phyloP scores from a whole-genome alignment of 2,113 vertebrate genomes.

The Elanus axillaris region DNA sequence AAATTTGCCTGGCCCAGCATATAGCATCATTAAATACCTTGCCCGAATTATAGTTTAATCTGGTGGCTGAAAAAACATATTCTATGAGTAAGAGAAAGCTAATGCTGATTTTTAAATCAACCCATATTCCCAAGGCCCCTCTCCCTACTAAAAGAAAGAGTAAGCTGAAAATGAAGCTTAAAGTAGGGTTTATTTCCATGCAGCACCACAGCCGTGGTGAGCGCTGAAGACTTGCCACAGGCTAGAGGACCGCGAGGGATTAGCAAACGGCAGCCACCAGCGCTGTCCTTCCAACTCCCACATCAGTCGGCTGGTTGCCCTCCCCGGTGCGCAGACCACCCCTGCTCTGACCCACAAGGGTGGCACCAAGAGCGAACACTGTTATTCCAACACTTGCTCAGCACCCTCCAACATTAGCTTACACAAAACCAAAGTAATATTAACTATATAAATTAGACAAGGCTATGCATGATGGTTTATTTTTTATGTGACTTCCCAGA shows the following conservation, averaged over 20 bases:
- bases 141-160: neutral
- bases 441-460: neutral
- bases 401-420: neutral
- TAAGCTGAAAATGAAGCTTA: neutral
- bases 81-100: neutral
- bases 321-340: neutral
- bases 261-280: neutral
- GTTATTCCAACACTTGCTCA: neutral
- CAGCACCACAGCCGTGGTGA: rapidly evolving
- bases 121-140: neutral
- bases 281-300: neutral
- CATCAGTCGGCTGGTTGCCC: rapidly evolving
- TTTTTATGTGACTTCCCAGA: neutral
- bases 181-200: neutral
- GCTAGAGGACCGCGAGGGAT: rapidly evolving
- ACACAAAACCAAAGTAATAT: neutral
- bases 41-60: neutral
- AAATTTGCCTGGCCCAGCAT: neutral
- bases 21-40: neutral
- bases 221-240: neutral
- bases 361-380: neutral
- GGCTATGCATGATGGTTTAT: neutral
- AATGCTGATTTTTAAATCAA: neutral
- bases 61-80: neutral
- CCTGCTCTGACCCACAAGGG: neutral